Base-by-base conservation (phyloP, 2,888 invertebrate genomes). In the Neocrepidodera transversa region DNA sequence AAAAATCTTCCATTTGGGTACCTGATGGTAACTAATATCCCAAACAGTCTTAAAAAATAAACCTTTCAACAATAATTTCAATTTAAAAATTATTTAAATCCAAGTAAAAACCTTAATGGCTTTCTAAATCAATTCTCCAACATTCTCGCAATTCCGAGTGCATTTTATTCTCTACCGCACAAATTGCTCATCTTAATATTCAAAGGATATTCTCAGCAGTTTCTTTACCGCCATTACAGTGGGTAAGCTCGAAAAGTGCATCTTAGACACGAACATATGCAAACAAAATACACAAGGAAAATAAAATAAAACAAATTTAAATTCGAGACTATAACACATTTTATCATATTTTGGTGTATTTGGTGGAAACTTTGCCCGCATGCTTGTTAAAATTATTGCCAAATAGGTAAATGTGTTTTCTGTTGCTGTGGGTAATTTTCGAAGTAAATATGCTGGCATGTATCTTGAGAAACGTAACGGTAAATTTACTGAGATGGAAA, bases 241-340 rank as follows among this genome's bases (percentile, higher is more conserved):
- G 26, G 23, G 30, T 18, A 35, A 48, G 35, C 35, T 23, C 48
- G 48, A 32, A 48, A 48, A 48, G n/a, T 48, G 32, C 48, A 32
- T 32, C 18, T 30, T 11, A 35, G 35, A 35, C 48, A 48, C 35
- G 35, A 48, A 48, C 35, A 32, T 48, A 48, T 43, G 13, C 23
- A 43, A 26, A 26, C 13, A 36, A 11, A 38, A 17, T 23, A 28
- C 5, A 28, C n/a, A 14, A 5, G 14, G 1, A 45, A 26, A 43
- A 14, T 14, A 26, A 45, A 28, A 45, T 26, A 45, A 45, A 26
- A 40, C 17, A 40, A 40, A 6, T 45, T 11, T 16, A 26, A 20
- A 26, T 13, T 11, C 28, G 11, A 26, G 45, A 13, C 8, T 11
- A 11, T 5, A 11, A 38, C 13, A 17, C 8, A 17, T 10, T 17